These are phyloP conservation scores for Guaruba guarouba DNA, from an alignment of 2,113 vertebrate genomes.

Conservation along the genomic window DNA sequence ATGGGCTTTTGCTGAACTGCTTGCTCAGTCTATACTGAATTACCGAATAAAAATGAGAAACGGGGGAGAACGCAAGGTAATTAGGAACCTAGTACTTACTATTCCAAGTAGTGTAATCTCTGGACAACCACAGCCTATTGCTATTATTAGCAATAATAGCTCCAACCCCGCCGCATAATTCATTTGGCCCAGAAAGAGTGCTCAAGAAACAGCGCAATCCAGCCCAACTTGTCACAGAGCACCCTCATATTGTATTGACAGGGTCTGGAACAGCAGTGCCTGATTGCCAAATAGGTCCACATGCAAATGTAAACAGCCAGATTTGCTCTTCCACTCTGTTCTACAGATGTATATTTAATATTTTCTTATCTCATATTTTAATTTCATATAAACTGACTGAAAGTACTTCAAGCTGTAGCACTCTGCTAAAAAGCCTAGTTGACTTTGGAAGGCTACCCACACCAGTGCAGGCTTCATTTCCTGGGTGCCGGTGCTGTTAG, in stretches of 20 bases:
- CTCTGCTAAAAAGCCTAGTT: neutral
- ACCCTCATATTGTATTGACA: neutral
- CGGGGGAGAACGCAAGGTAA: neutral
- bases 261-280: neutral
- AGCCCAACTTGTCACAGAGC: neutral
- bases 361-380: neutral
- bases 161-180: neutral
- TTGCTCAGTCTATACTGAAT: neutral
- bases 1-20: neutral
- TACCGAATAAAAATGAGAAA: neutral
- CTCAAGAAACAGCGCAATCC: neutral
- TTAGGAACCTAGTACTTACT: neutral
- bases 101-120: neutral
- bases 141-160: neutral
- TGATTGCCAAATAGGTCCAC: neutral
- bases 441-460: neutral
- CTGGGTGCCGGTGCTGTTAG: neutral
- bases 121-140: neutral
- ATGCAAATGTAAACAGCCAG: neutral
- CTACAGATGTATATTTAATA: neutral
- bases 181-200: neutral
- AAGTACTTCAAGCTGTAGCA: slow-evolving; percentile 25
- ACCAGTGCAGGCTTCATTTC: neutral
- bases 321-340: neutral
- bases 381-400: slow-evolving; percentile 15